Evolutionary conservation across 2,113 vertebrate species (phyloP).

Genomic region (Urocynchramus pylzowi): DNA sequence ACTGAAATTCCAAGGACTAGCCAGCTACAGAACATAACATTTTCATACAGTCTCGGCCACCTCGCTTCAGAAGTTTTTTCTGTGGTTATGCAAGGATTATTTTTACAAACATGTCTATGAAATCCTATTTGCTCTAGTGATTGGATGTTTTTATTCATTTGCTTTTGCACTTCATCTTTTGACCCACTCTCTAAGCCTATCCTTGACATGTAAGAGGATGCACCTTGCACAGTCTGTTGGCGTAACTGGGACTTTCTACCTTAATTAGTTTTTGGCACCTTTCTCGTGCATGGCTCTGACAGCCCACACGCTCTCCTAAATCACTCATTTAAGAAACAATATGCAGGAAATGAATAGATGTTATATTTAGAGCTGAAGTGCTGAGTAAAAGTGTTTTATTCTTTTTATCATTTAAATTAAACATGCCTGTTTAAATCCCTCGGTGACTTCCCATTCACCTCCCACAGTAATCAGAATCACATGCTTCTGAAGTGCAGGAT

Average conservation of each 20-base stretch:
- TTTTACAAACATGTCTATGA: background rate
- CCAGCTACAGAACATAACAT: background rate
- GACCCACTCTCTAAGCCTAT: background rate
- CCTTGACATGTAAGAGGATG: background rate
- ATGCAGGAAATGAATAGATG: conserved; percentile 45
- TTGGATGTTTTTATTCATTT: background rate
- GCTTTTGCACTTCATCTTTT: background rate
- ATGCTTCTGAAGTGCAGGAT: conserved; percentile 13
- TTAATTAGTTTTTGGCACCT: conserved; percentile 43
- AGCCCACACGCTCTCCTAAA: background rate
- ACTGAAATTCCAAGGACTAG: background rate
- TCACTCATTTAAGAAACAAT: conserved; percentile 52
- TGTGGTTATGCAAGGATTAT: background rate
- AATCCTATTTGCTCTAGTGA: background rate
- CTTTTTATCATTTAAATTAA: conserved; percentile 60
- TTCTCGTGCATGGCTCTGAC: background rate
- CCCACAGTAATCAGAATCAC: conserved; percentile 39
- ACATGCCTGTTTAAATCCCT: conserved; percentile 42
- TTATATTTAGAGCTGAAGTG: conserved; percentile 51
- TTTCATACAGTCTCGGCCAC: background rate
- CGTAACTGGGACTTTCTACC: background rate
- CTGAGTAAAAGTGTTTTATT: conserved; percentile 48
- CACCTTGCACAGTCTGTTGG: background rate
- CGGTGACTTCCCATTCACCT: conserved; percentile 49
- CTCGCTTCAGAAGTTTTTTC: background rate